These are phyloP conservation scores for Pristionchus maxplancki DNA, from an alignment of 2,888 invertebrate genomes.

Conservation along the genomic window DNA sequence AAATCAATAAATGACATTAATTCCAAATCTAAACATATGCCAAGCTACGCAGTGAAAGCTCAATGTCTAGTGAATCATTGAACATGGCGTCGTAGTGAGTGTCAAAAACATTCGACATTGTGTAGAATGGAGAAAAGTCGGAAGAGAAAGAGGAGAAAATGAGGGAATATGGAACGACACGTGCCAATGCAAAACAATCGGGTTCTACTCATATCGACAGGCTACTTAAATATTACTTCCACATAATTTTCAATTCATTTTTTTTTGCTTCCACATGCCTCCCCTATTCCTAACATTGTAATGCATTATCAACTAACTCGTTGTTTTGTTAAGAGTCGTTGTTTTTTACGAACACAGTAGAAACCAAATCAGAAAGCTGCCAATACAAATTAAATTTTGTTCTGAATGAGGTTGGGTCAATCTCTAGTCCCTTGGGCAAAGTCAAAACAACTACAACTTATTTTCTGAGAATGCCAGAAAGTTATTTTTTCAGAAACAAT, in stretches of 20 bases:
- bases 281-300: too few species aligned
- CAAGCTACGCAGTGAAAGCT: too few species aligned
- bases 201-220: neutral
- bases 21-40: too few species aligned
- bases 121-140: neutral
- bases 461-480: too few species aligned
- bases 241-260: too few species aligned
- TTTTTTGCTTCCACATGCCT: too few species aligned
- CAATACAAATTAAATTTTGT: neutral
- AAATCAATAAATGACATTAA: too few species aligned
- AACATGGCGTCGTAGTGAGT: neutral
- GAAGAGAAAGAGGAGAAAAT: neutral
- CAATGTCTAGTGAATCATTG: too few species aligned
- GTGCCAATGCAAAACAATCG: neutral
- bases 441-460: too few species aligned
- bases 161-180: neutral
- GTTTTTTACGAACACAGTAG: neutral
- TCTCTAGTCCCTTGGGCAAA: too few species aligned
- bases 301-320: neutral
- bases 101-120: neutral
- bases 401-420: neutral
- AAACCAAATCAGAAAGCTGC: neutral
- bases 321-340: too few species aligned
- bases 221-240: neutral
- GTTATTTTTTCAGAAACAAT: too few species aligned